Base-by-base conservation (phyloP, 2,888 invertebrate genomes). In the Scaptomyza cyrtandrae region DNA sequence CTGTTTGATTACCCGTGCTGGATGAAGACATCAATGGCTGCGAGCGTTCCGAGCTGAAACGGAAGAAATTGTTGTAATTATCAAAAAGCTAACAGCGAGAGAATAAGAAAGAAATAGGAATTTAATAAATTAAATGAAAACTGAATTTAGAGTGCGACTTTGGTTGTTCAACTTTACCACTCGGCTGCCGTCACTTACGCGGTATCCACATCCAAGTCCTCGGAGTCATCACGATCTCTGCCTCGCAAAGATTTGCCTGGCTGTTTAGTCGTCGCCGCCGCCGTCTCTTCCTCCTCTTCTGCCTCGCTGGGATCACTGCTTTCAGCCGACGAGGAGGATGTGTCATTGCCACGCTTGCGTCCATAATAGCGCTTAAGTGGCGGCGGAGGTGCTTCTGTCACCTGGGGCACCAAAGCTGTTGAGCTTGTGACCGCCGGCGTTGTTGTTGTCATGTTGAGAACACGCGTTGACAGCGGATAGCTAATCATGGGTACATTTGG, bases 321-420 rank as follows among this genome's bases (percentile, higher is more conserved):
- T 6, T 84, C 82, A 3, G 63, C 66, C 0, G 85, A 86, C 16
- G 89, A 88, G 7, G 93, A 93, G 0, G 93, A 93, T 39, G 93
- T 93, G 45, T 93, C 93, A 75, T 93, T 93, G 39, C 93, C 93
- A 63, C 93, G 93, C 75, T 93, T 93, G 43, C 94, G 91, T 27
- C 94, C 94, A 78, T 94, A 94, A 83, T 94, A 94, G 61, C 94
- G 92, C 58, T 93, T 93, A 1, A 93, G 82, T 1, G 93, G 91
- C 6, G 92, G 91, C 50, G 91, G 91, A 14, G 91, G 91, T 3
- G 91, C 77, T 67, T 90, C 81, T n/a, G 90, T 87, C 2, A 89
- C 88, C 60, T 88, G 90, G 54, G 77, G 66, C 56, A 73, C 16
- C 59, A 65, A 50, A 13, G 74, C 37, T 3, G 70, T 52, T 10